phyloP scores from a whole-genome alignment of 2,113 vertebrate species.

The Poicephalus gulielmi region DNA sequence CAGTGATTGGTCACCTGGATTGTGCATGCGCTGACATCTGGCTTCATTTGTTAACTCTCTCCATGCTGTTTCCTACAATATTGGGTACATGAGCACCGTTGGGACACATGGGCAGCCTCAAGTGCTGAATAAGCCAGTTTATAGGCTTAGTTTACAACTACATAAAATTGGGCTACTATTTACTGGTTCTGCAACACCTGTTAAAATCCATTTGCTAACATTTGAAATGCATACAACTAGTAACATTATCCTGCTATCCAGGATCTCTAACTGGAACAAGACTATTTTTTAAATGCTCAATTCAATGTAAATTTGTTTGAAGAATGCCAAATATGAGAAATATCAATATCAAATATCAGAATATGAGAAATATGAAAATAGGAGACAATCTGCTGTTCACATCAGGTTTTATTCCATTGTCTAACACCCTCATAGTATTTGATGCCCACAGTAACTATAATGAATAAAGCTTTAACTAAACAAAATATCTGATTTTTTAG shows the following conservation, averaged over 20 bases:
- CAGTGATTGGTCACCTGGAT: too few species aligned
- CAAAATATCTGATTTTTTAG: not conserved
- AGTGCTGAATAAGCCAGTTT: not conserved
- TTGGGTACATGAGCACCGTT: fast-evolving
- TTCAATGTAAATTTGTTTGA: not conserved
- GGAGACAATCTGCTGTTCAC: not conserved
- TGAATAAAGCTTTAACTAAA: not conserved
- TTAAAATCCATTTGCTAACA: not conserved
- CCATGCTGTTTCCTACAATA: too few species aligned
- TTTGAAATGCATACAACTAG: not conserved
- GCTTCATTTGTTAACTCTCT: too few species aligned
- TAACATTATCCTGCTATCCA: not conserved
- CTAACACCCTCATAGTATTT: not conserved
- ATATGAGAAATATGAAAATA: not conserved
- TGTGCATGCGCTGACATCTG: too few species aligned
- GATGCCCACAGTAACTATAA: not conserved
- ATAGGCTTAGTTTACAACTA: not conserved
- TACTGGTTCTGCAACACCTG: not conserved
- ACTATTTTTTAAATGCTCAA: not conserved
- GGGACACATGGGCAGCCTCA: not conserved
- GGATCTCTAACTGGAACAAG: not conserved
- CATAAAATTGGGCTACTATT: not conserved
- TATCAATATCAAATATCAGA: not conserved
- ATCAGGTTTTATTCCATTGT: not conserved
- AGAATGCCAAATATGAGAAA: not conserved